Conservation (phyloP, 2,888 invertebrate species). For the Hipparchia semele region DNA sequence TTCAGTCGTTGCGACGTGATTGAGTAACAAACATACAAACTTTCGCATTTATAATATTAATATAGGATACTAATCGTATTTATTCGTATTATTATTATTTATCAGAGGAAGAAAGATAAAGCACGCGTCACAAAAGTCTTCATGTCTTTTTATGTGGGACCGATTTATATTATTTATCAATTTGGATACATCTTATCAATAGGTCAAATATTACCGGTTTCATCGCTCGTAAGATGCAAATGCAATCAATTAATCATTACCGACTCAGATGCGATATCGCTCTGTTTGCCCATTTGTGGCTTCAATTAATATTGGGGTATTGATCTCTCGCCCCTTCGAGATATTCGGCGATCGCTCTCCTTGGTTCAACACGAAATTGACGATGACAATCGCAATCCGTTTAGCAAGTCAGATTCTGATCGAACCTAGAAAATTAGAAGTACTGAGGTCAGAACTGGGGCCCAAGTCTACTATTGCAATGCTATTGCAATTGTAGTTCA, state of each 20-base stretch:
- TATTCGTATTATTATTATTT: too few species aligned
- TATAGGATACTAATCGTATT: too few species aligned
- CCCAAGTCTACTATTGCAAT: too few species aligned
- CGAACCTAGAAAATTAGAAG: background rate
- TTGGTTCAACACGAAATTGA: constrained; percentile 25
- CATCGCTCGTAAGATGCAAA: background rate
- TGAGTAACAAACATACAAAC: too few species aligned
- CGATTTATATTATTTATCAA: too few species aligned
- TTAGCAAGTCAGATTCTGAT: background rate
- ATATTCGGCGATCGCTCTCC: constrained; percentile 20
- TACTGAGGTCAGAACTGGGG: background rate
- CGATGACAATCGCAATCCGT: constrained; percentile 14
- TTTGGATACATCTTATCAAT: background rate
- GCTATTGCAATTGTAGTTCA: too few species aligned
- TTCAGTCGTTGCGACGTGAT: too few species aligned
- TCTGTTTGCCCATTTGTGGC: constrained; percentile 18
- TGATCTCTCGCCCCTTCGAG: constrained; percentile 24
- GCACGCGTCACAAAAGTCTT: too few species aligned
- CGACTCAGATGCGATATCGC: constrained; percentile 1
- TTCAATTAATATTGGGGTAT: constrained; percentile 30
- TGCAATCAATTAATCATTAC: constrained; percentile 25
- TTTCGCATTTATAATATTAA: too few species aligned
- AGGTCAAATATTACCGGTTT: background rate
- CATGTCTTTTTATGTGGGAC: too few species aligned
- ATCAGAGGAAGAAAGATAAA: too few species aligned